Conservation (phyloP, 2,888 invertebrate species). For the Drosophila barbarae region DNA sequence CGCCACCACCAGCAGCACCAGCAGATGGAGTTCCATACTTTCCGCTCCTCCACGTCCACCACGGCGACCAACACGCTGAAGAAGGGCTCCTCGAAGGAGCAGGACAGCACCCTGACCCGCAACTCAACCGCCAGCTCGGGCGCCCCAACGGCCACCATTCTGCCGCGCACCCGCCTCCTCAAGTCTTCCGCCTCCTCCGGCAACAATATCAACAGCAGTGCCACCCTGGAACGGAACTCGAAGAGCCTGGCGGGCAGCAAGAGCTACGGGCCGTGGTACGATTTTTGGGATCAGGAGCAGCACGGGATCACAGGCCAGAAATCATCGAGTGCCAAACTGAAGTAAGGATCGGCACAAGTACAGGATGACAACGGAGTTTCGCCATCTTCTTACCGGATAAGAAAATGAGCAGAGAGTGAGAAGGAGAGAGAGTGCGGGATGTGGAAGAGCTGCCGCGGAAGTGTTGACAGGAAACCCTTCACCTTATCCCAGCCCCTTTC, state of each 20-base stretch:
- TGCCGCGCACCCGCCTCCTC: conserved; percentile 77
- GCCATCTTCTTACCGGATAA: conserved; percentile 75
- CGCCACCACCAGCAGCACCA: conserved; percentile 73
- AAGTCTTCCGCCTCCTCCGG: conserved; percentile 63
- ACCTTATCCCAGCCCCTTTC: conserved; percentile 5
- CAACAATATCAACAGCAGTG: conserved; percentile 43
- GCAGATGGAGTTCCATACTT: conserved; percentile 80
- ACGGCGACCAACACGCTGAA: conserved; percentile 77
- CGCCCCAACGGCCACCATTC: conserved; percentile 76
- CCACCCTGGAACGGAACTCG: conserved; percentile 66
- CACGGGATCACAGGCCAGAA: conserved; percentile 62
- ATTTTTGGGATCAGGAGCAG: conserved; percentile 85
- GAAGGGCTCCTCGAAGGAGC: conserved; percentile 60
- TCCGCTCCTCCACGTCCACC: conserved; percentile 80
- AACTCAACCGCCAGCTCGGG: conserved; percentile 80
- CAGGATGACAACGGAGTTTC: conserved; percentile 49
- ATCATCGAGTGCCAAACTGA: conserved; percentile 58
- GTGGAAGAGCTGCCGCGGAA: conserved; percentile 15
- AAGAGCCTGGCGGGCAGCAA: conserved; percentile 79
- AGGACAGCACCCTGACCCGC: conserved; percentile 81
- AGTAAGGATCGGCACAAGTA: conserved; percentile 38
- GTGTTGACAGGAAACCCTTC: neutral
- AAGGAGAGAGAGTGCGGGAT: conserved; percentile 35
- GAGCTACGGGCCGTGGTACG: conserved; percentile 93
- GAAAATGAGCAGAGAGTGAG: conserved; percentile 68